Base-by-base conservation (phyloP, 2,797 vertebrate species). In the Eurystomus glaucurus region DNA sequence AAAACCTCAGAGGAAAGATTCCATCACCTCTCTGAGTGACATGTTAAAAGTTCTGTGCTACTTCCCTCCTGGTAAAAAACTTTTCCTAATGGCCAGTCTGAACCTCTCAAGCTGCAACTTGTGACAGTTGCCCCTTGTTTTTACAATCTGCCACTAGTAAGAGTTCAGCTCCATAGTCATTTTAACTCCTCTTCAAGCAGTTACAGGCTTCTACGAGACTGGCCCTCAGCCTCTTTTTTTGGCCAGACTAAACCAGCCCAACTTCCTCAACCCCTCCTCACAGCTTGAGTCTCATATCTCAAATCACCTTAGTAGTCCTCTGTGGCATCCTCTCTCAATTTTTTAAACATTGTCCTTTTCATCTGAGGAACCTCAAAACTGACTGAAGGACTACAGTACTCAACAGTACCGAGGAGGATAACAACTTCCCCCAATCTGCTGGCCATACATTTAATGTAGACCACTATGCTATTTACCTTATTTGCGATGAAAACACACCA, bases 71-170 rank as follows among this genome's bases (percentile, higher is more conserved):
- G 9, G 14, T 37, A 10, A 88, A 57, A 86, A 77, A 3, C 4
- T 0, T 71, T 25, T 43, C 52, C 18, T 55, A 37, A 28, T 19
- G 16, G 25, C 8, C 37, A 52, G 23, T 10, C 20, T 28, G 22
- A 86, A 64, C 7, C 71, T n/a, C 58, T 60, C 16, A 43, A 79
- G 21, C 18, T 64, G 31, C 35, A 76, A 4, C 22, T 51, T 39
- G 5, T 37, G 39, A 41, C 28, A 58, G 57, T 1, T 61, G 23
- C 4, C 46, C 35, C 13, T 61, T 70, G 5, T 31, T 78, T 74
- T 58, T 25, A 74, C 0, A 0, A 51, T 29, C 55, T 84, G 51
- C 6, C 37, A n/a, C 43, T 20, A 69, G 4, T 4, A 58, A 57
- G 11, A 48, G 33, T 39, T 88, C 29, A 45, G 78, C 8, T 70